Evolutionary conservation across 2,797 vertebrate genomes (phyloP), one percentile per base, ranked within the genome.

Genomic region (Platalea minor): DNA sequence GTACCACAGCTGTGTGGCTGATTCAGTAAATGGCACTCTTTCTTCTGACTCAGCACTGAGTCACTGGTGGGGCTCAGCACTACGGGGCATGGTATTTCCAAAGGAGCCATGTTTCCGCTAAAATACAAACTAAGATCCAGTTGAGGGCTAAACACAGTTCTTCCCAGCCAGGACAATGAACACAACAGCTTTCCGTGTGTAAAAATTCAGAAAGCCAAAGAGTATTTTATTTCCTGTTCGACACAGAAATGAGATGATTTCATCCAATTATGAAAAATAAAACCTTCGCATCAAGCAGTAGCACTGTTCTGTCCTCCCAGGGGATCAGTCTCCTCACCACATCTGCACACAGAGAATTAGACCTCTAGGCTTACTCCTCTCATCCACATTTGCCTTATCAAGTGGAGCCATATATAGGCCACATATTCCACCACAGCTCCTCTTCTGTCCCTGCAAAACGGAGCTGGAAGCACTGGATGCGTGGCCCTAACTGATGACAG

Each of bases 21-120:
- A 94, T 25, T 53, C 84, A 83, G 53, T 2, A 28, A 85, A 33
- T 29, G 72, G 51, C 76, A 61, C 74, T 65, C 41, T 81, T 54
- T 72, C 69, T 59, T 92, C 67, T 92, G 86, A 96, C n/a, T 93
- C 90, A 96, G 86, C 75, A 65, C 64, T 8, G 11, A 95, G 53
- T 93, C 95, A 95, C 64, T 91, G 86, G 31, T 73, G 67, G 76
- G 60, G 51, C 67, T 82, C 50, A 35, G 84, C 2, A 5, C 35
- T 60, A 2, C 10, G 56, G 37, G 75, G 46, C 31, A 45, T 8
- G 17, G 24, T 7, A 63, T 74, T 92, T 56, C 59, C 56, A 56
- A 70, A 85, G 19, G 5, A 78, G 24, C n/a, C 1, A 0, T 51
- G 24, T 60, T 94, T 82, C 29, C 1, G 7, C 46, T 64, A 8